Evolutionary conservation across 2,888 invertebrate species (phyloP).

Genomic region (Zeuzera pyrina): DNA sequence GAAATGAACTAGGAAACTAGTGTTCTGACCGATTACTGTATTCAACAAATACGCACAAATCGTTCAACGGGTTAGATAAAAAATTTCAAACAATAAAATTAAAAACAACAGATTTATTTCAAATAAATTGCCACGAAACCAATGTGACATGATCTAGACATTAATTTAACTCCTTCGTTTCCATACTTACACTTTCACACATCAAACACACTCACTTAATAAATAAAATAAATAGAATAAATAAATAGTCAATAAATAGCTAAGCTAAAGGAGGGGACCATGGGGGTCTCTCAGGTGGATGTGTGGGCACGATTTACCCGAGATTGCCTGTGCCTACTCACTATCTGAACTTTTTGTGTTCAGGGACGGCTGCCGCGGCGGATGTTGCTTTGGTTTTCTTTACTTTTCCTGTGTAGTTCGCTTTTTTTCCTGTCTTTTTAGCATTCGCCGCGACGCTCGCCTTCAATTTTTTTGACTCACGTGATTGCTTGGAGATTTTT

Average conservation of each 20-base stretch:
- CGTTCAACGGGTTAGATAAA: conserved; percentile 53
- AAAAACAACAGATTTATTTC: conserved; percentile 72
- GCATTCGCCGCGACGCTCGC: conserved; percentile 48
- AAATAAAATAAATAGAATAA: conserved; percentile 74
- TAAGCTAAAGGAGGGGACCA: conserved; percentile 68
- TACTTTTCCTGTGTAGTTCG: conserved; percentile 62
- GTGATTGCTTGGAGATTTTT: conserved; percentile 74
- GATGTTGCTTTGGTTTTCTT: conserved; percentile 69
- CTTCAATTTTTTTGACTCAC: conserved; percentile 86
- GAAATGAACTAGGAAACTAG: conserved; percentile 46
- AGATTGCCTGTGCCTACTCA: conserved; percentile 40
- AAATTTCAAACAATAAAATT: conserved; percentile 61
- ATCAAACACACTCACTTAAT: conserved; percentile 70
- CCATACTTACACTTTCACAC: conserved; percentile 68
- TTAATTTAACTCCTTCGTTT: conserved; percentile 68
- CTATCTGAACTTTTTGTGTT: conserved; percentile 74
- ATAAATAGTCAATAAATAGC: conserved; percentile 74
- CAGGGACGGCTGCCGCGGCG: conserved; percentile 56
- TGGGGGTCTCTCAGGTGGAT: conserved; percentile 62
- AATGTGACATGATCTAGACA: conserved; percentile 74
- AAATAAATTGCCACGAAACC: conserved; percentile 71
- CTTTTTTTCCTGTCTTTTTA: conserved; percentile 67
- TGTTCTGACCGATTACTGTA: conserved; percentile 56
- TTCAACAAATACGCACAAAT: conserved; percentile 50
- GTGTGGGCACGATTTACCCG: conserved; percentile 44